These are phyloP conservation scores for Eulemur mongoz DNA, from an alignment of 2,797 vertebrate genomes.

Conservation along the genomic window DNA sequence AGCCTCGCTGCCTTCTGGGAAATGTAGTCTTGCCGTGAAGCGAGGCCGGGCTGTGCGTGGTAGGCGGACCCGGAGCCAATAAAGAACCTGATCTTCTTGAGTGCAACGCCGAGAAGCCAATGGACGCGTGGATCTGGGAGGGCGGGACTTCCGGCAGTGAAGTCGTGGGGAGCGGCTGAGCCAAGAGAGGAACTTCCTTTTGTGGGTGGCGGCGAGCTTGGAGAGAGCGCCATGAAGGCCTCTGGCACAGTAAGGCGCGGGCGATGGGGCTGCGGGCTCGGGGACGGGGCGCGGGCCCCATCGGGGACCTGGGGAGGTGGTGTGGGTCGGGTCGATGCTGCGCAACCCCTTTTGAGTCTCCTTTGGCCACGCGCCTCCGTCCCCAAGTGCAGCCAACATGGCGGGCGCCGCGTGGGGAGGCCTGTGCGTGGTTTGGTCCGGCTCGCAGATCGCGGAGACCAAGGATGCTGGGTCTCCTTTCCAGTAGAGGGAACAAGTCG, in stretches of 20 bases:
- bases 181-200: conserved; percentile 84
- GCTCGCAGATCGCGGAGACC: background rate
- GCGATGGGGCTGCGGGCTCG: accelerated
- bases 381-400: background rate
- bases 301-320: conserved; percentile 56
- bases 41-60: accelerated
- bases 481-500: accelerated
- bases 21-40: background rate
- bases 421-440: background rate
- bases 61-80: background rate
- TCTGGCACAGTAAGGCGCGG: conserved; percentile 91
- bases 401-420: conserved; percentile 60
- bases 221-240: conserved; percentile 92
- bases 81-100: background rate
- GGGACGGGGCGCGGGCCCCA: background rate
- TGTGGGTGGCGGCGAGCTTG: conserved; percentile 84
- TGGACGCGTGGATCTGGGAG: accelerated
- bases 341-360: background rate
- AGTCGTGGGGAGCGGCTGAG: conserved; percentile 74
- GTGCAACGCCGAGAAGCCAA: background rate
- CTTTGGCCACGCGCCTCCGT: background rate
- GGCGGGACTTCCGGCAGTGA: conserved; percentile 55
- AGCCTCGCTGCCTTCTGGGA: background rate
- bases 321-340: accelerated
- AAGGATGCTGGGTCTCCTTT: background rate